Evolutionary conservation across 2,888 invertebrate genomes (phyloP), one percentile per base, ranked within the genome.

Genomic region (Agrotis clavis): DNA sequence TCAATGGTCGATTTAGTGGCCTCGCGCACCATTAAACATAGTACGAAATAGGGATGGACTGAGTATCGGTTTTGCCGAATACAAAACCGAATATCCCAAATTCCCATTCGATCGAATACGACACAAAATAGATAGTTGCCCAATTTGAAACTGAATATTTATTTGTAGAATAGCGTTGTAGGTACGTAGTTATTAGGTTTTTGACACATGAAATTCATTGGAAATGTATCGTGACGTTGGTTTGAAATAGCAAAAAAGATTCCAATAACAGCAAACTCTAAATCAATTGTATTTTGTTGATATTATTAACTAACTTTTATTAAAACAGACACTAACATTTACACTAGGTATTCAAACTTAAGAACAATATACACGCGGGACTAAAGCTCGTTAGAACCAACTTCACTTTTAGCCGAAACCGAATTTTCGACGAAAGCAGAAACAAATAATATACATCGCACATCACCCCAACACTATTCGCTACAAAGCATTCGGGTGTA

Each of bases 21-120:
- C 86, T 88, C 85, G 84, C 86, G 84, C 86, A 87, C 88, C 89
- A 92, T 91, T 91, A 90, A 85, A 77, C 74, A 79, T 77, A 82
- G 73, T 75, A 79, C 69, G 62, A 82, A 85, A 84, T 80, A 80
- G 69, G 60, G 80, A 65, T 70, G 80, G 14, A 14, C 18, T 0
- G 21, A 30, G 35, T 48, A 18, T 14, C 7, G 4, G 0, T 64
- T 50, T 4, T 45, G 4, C 9, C 45, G 50, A 67, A 73, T 56
- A 41, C n/a, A 7, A 59, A 21, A 25, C 14, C 62, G 48, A 53
- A 41, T 70, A 50, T 5, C 35, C 35, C 35, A 35, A 35, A n/a
- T n/a, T n/a, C n/a, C n/a, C n/a, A n/a, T n/a, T 35, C 35, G 35
- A 35, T 35, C 9, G 35, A 9, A 9, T 9, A 7, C 3, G 9